Conservation (phyloP, 2,113 vertebrate species). For the Strix aluco region DNA sequence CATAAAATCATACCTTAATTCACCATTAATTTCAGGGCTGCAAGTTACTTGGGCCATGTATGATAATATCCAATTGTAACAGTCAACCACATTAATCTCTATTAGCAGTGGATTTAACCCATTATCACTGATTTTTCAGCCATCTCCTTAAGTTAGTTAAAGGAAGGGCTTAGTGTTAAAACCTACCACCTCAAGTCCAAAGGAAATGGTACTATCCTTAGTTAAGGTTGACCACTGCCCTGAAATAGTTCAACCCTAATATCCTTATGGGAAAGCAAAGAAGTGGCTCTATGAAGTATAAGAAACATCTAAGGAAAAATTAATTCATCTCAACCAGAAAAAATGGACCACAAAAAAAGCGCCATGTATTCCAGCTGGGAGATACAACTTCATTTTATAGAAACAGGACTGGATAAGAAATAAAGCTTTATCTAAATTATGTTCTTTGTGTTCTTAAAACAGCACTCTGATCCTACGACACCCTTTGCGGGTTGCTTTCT, state of each 20-base stretch:
- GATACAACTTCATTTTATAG: background rate
- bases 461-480: background rate
- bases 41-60: background rate
- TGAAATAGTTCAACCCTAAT: background rate
- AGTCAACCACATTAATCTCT: background rate
- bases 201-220: background rate
- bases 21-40: background rate
- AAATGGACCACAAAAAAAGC: background rate
- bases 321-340: background rate
- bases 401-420: background rate
- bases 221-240: background rate
- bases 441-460: background rate
- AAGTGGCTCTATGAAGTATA: background rate
- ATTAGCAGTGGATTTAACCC: background rate
- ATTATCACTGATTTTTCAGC: background rate
- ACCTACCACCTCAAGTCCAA: accelerated
- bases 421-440: background rate
- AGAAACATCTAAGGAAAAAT: background rate
- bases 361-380: background rate
- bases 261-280: background rate
- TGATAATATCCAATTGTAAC: background rate
- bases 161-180: background rate
- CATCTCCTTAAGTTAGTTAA: background rate
- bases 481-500: background rate
- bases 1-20: background rate